Conservation (phyloP, 2,113 vertebrate genomes). For the Platichthys flesus region DNA sequence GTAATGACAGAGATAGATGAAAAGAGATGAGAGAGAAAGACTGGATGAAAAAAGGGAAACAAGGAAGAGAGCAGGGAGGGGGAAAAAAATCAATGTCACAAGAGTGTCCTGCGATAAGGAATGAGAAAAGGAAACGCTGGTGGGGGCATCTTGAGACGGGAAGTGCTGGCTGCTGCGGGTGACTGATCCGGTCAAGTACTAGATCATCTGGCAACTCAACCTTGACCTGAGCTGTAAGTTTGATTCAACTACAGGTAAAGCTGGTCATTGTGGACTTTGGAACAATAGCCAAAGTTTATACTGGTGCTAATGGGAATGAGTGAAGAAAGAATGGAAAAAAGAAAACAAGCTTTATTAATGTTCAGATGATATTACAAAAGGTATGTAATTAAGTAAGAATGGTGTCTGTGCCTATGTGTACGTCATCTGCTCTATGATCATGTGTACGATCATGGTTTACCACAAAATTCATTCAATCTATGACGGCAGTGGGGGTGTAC, state of each 20-base stretch:
- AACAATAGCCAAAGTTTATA: background rate
- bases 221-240: background rate
- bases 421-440: too few relatives aligned
- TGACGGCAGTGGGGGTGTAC: too few relatives aligned
- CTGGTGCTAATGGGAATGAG: background rate
- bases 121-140: background rate
- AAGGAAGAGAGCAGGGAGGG: background rate
- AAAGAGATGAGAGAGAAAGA: constrained; percentile 65
- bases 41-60: constrained; percentile 49
- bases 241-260: background rate
- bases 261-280: background rate
- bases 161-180: background rate
- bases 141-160: background rate
- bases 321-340: too few relatives aligned
- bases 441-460: too few relatives aligned
- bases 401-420: too few relatives aligned
- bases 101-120: constrained; percentile 34
- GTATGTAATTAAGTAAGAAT: too few relatives aligned
- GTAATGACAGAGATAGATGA: constrained; percentile 74
- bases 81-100: constrained; percentile 52
- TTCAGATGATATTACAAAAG: too few relatives aligned
- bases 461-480: too few relatives aligned
- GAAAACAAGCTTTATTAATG: too few relatives aligned
- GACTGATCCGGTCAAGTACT: background rate
- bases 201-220: constrained; percentile 14